Evolutionary conservation across 2,797 vertebrate genomes (phyloP), one percentile per base, ranked within the genome.

Genomic region (Neomorphus geoffroyi): DNA sequence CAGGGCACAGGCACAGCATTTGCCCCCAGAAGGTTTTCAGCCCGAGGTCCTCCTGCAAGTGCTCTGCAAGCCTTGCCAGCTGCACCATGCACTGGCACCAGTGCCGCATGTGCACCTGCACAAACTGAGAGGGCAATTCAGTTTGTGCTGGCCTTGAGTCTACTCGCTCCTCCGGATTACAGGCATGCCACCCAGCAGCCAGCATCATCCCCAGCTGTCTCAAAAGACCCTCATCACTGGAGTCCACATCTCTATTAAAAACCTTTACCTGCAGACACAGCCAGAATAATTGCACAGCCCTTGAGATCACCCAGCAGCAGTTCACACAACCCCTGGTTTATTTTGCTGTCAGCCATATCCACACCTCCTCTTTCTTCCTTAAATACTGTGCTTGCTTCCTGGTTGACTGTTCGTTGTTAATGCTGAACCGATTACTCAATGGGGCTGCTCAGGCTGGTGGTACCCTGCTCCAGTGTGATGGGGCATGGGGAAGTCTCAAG

Each of bases 401-500:
- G 22, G 18, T 6, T 74, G 39, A 33, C 32, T 19, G 11, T 13
- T 27, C 28, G 4, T 62, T 39, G 30, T 43, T 81, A 57, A 67
- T 16, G n/a, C 35, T 39, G 51, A 71, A 54, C 13, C 4, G 27
- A 53, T 53, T 27, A 13, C 37, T 70, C 2, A 0, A 37, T 10
- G 18, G 24, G 43, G 37, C n/a, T 46, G 24, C 35, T 54, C 43
- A 22, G 15, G 23, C 23, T 48, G n/a, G 33, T 51, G n/a, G 8
- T 9, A 43, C 37, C 54, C 39, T 24, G 15, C 39, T 60, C 26
- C 2, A 4, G 35, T 32, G n/a, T 8, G 13, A 23, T 26, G 18
- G 3, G 2, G 37, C 53, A 45, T 1, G 1, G 23, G n/a, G 41
- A 53, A 62, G 11, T 16, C 13, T 57, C 2, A 1, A 32, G 45